Percentiles rank a stretch among this genome's conserved stretches.
phyloP scores from a whole-genome alignment of 1,140 invertebrate species.

The Archivesica marissinica region DNA sequence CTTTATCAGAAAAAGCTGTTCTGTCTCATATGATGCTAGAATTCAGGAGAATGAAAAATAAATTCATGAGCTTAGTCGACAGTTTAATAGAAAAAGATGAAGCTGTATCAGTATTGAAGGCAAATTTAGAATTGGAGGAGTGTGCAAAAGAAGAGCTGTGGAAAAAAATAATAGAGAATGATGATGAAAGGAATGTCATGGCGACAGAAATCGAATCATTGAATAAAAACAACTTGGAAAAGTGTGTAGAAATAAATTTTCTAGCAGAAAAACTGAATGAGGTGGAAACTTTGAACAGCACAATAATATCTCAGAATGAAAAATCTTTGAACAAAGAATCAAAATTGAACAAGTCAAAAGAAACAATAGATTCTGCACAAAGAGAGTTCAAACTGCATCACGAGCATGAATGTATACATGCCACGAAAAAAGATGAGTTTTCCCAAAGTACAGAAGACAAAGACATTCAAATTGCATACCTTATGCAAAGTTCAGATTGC shows the following conservation, averaged over 20 bases:
- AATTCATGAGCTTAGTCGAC: constrained; percentile 31
- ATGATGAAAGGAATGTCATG: background rate
- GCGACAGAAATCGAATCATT: background rate
- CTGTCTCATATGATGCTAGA: constrained; percentile 49
- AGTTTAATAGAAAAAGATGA: constrained; percentile 37
- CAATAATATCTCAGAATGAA: background rate
- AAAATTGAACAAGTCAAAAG: background rate
- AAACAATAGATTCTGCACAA: background rate
- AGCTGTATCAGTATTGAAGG: background rate
- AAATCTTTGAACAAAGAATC: background rate
- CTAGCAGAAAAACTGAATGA: background rate
- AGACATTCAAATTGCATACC: constrained; percentile 51
- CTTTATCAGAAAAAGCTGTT: constrained; percentile 40
- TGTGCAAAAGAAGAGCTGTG: background rate
- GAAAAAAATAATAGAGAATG: background rate
- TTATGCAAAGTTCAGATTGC: constrained; percentile 41
- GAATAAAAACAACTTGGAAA: background rate
- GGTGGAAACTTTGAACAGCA: background rate
- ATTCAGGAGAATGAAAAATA: constrained; percentile 20
- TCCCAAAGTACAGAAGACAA: background rate
- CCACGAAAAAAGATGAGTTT: constrained; percentile 6
- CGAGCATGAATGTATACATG: background rate
- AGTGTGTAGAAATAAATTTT: background rate
- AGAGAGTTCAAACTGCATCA: background rate
- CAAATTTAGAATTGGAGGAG: background rate